A percentile compares a stretch with the other conserved stretches of the same genome.
Conservation (phyloP, 2,888 invertebrate species). For the Lasioglossum malachurum region DNA sequence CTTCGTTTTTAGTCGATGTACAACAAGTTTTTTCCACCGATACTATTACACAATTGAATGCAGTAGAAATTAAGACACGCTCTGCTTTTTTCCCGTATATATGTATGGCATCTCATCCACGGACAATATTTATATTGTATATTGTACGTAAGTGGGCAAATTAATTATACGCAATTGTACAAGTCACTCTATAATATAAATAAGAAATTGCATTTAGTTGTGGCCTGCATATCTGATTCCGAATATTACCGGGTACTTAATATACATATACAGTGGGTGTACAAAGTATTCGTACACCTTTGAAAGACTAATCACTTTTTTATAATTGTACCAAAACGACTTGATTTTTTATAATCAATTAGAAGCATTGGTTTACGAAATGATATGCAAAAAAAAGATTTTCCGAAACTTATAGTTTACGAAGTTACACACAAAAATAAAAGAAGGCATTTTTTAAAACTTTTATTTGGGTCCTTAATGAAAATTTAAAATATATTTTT, state of each 20-base stretch:
- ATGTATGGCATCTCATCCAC: conserved; percentile 78
- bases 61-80: neutral
- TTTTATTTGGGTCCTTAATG: too few species aligned
- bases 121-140: conserved; percentile 68
- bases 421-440: too few species aligned
- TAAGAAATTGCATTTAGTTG: conserved; percentile 79
- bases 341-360: too few species aligned
- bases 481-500: too few species aligned
- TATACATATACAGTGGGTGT: too few species aligned
- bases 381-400: too few species aligned
- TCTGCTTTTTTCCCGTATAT: conserved; percentile 23
- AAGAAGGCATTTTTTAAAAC: too few species aligned
- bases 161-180: conserved; percentile 15
- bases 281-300: too few species aligned
- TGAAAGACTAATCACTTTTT: too few species aligned
- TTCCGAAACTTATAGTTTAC: too few species aligned
- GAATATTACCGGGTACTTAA: conserved; percentile 41
- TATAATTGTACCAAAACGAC: too few species aligned
- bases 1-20: neutral
- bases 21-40: neutral
- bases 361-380: too few species aligned
- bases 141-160: conserved; percentile 30
- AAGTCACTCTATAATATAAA: conserved; percentile 20
- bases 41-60: neutral
- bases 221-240: conserved; percentile 80